Base-by-base conservation (phyloP, 2,113 vertebrate genomes). In the Megaptera novaeangliae region DNA sequence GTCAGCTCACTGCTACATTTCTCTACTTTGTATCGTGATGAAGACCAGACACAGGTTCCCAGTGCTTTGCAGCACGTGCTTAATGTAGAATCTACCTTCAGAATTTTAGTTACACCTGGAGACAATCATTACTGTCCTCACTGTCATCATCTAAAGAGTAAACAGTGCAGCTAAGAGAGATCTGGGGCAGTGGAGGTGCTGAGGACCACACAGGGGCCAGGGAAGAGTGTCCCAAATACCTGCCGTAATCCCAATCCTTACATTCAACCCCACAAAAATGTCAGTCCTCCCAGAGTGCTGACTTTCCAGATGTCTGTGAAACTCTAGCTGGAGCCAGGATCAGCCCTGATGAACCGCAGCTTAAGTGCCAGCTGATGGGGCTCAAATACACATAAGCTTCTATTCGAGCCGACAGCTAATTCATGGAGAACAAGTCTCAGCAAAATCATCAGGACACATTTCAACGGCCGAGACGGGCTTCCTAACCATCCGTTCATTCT, bases 401-500 rank as follows among this genome's bases (percentile, higher is more conserved):
- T 29, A 1, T 52, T 52, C 9, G 3, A n/a, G 36, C 25, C 10
- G 14, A n/a, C 0, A 5, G 63, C 15, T 68, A 44, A 29, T 27
- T 57, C 71, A 80, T 5, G 4, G 85, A 78, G 52, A 49, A 25
- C 8, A 17, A 21, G 13, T 15, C 29, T 69, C 20, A 83, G n/a
- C 11, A 14, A 14, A 78, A 3, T 25, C 61, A 15, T 5, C 0
- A 41, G 31, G 49, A 31, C 31, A 12, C 36, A 25, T 41, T 23
- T 12, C 44, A 55, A 20, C 14, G 41, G 25, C 18, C 5, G 66
- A 59, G 41, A n/a, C 69, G 75, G 46, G 31, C n/a, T 17, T 29
- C 39, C 69, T 44, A 31, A 20, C 34, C n/a, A 2, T 20, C 59
- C 52, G 31, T n/a, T 78, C 46, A 41, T 41, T 29, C 46, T 34